phyloP scores from a whole-genome alignment of 2,797 vertebrate species.

The Tauraco hartlaubi region DNA sequence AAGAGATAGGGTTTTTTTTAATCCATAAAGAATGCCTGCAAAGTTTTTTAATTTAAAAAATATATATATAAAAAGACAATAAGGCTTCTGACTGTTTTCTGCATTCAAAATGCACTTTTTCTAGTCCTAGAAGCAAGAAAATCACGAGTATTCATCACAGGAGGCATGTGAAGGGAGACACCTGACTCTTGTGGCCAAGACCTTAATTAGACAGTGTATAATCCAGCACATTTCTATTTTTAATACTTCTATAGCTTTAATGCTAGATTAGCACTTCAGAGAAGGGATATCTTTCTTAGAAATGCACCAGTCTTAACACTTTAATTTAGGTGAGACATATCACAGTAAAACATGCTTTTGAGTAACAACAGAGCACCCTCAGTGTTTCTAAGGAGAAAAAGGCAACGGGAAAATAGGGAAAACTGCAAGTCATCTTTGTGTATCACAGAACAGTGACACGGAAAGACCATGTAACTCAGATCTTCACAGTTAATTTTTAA shows the following conservation, averaged over 20 bases:
- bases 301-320: neutral
- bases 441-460: neutral
- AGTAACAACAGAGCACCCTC: neutral
- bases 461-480: neutral
- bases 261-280: neutral
- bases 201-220: neutral
- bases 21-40: neutral
- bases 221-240: neutral
- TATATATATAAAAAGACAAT: neutral
- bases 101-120: neutral
- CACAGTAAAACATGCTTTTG: neutral
- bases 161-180: neutral
- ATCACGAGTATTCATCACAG: neutral
- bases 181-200: neutral
- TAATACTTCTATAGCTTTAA: neutral
- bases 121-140: neutral
- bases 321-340: neutral
- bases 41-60: neutral
- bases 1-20: neutral
- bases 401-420: neutral
- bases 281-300: neutral
- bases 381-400: neutral
- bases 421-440: neutral
- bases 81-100: neutral
- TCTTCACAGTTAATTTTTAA: neutral